Conservation (phyloP, 2,888 invertebrate species). For the Steinernema scapterisci region DNA sequence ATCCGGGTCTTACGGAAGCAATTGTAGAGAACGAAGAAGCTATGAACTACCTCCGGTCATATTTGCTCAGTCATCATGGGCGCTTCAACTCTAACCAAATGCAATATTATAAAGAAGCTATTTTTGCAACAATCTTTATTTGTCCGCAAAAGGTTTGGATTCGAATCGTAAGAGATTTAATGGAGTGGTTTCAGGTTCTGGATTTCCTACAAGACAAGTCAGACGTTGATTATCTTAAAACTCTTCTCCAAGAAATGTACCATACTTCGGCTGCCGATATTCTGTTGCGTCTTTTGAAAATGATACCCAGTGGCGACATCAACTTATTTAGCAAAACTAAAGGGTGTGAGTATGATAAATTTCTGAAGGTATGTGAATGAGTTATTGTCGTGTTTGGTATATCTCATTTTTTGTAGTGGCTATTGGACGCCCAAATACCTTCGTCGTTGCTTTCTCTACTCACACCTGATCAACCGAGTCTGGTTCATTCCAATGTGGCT, state of each 20-base stretch:
- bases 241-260: background rate
- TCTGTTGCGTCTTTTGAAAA: background rate
- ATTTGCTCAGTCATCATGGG: background rate
- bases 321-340: background rate
- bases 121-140: background rate
- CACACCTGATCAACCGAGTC: background rate
- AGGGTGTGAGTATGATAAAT: background rate
- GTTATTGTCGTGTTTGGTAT: background rate
- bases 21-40: background rate
- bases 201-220: background rate
- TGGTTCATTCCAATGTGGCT: background rate
- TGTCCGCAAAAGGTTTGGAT: background rate
- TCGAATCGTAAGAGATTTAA: no score
- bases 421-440: background rate
- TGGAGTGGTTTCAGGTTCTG: background rate
- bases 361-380: background rate
- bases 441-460: background rate
- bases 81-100: background rate
- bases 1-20: background rate
- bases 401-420: background rate
- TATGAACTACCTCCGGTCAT: background rate
- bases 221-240: background rate
- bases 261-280: background rate
- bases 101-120: constrained; percentile 3
- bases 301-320: background rate